Base-by-base conservation (phyloP, 2,888 invertebrate species). In the Drosophila setosimentum region DNA sequence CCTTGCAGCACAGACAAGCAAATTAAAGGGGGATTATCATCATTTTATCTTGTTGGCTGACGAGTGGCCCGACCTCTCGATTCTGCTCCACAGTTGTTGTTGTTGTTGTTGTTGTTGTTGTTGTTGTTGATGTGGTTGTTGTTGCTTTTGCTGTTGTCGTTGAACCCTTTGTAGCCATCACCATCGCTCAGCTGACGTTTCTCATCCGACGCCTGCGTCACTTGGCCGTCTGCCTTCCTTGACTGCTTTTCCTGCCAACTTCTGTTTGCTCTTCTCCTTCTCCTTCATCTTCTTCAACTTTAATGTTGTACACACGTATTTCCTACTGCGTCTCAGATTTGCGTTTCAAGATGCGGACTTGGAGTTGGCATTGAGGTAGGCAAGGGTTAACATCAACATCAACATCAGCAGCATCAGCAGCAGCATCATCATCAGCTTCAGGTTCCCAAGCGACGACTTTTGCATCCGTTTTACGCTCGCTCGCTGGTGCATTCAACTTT, bases 101-200 rank as follows among this genome's bases (percentile, higher is more conserved):
- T 29, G 29, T n/a, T n/a, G n/a, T n/a, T 57, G 27, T 59, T 50
- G 53, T 30, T 48, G 3, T 24, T 54, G 5, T 10, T n/a, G 35
- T 24, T 29, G 29, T 21, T 55, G 18, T 59, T 48, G 10, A 13
- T 24, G 50, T 18, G 8, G 27, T 2, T 10, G 49, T 10, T 27
- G 49, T 5, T 27, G 48, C 2, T 4, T 21, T 45, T 58, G 5
- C 6, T 18, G 42, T 24, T 58, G 29, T 54, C 45, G 55, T 33
- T 50, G 64, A 82, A 83, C 81, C 90, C 87, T 66, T 37, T 68
- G 68, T 61, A 55, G 49, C 45, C 50, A 59, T 62, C 65, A 60
- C 35, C 63, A 59, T 80, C 68, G 74, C 81, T 90, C 90, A 91
- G 91, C 90, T 91, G 90, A 91, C 91, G 89, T 81, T 89, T 87